Evolutionary conservation across 2,797 vertebrate genomes (phyloP).

Genomic region (Hephaestus fuliginosus): DNA sequence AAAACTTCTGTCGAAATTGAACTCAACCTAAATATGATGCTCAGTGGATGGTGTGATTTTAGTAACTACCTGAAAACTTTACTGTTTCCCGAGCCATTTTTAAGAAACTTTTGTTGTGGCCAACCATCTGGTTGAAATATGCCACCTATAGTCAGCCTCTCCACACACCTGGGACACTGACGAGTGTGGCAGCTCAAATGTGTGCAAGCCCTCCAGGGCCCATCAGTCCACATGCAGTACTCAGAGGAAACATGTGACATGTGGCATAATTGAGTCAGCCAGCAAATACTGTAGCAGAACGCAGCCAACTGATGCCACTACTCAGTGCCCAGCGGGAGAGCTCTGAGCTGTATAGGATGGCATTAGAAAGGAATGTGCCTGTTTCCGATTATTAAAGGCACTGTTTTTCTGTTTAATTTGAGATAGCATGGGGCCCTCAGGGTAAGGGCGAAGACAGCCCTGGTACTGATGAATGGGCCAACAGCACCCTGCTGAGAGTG

Average conservation of each 20-base stretch:
- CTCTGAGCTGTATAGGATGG: slow-evolving; percentile 46
- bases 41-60: slow-evolving; percentile 8
- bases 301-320: slow-evolving; percentile 55
- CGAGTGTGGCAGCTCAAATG: slow-evolving; percentile 59
- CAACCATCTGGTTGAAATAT: slow-evolving; percentile 68
- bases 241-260: slow-evolving; percentile 72
- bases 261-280: slow-evolving; percentile 80
- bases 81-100: slow-evolving; percentile 53
- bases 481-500: slow-evolving; percentile 71
- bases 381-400: slow-evolving; percentile 71
- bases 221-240: slow-evolving; percentile 71
- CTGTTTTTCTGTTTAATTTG: slow-evolving; percentile 74
- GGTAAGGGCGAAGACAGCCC: slow-evolving; percentile 55
- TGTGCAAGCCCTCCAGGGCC: slow-evolving; percentile 69
- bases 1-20: slow-evolving; percentile 27
- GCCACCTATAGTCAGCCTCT: slow-evolving; percentile 61
- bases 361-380: slow-evolving; percentile 56
- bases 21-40: neutral
- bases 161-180: slow-evolving; percentile 66
- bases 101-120: slow-evolving; percentile 51
- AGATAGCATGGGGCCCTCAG: slow-evolving; percentile 55
- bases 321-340: slow-evolving; percentile 58
- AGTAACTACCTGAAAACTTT: slow-evolving; percentile 19
- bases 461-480: slow-evolving; percentile 68
- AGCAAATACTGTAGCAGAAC: slow-evolving; percentile 61